Evolutionary conservation across 2,113 vertebrate genomes (phyloP).

Genomic region (Pomatorhinus ruficollis): DNA sequence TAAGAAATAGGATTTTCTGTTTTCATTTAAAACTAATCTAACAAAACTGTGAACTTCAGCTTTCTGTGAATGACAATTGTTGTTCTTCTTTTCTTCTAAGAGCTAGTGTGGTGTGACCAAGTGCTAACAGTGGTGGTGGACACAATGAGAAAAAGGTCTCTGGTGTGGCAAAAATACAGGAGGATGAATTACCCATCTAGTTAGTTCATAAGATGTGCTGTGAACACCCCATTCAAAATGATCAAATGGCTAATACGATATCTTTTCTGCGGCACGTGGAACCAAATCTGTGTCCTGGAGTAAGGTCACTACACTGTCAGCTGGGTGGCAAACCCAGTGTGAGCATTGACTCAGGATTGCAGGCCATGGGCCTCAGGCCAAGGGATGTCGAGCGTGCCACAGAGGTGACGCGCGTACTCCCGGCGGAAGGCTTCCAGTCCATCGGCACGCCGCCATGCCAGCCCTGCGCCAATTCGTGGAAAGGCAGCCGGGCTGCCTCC

Average conservation of each 20-base stretch:
- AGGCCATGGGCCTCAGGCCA: conserved; percentile 27
- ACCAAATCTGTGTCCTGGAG: conserved; percentile 27
- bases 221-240: neutral
- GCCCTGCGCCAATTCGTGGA: neutral
- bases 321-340: conserved; percentile 42
- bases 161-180: neutral
- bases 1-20: neutral
- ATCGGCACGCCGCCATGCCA: neutral
- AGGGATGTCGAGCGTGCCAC: conserved; percentile 36
- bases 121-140: neutral
- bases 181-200: neutral
- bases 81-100: neutral
- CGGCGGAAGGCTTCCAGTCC: conserved; percentile 9
- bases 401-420: neutral
- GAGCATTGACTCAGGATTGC: conserved; percentile 47
- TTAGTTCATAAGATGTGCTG: neutral
- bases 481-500: neutral
- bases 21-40: neutral
- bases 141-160: neutral
- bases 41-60: neutral
- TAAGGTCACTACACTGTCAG: conserved; percentile 57
- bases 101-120: neutral
- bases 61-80: neutral
- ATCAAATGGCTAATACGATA: neutral
- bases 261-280: neutral